Percentiles rank a stretch among this genome's conserved stretches.
Evolutionary conservation across 2,888 invertebrate genomes (phyloP).

Genomic region (Drymonia ruficornis): DNA sequence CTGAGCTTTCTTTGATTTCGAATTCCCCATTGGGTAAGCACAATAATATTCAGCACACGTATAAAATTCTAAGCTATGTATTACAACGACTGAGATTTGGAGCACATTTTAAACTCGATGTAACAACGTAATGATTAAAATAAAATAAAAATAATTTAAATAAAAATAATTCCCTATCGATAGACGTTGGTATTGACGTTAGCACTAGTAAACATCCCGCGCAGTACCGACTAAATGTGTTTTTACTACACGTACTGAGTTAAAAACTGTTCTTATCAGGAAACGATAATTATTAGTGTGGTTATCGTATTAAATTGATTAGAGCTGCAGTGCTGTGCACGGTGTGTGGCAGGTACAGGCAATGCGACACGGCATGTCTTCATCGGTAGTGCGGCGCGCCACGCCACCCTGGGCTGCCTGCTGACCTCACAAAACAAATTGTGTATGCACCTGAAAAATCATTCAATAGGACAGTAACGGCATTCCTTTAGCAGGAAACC

Average conservation of each 20-base stretch:
- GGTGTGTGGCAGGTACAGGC: constrained; percentile 19
- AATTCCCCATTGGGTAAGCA: constrained; percentile 68
- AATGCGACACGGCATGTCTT: constrained; percentile 24
- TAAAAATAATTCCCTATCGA: not conserved
- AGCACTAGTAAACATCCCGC: constrained; percentile 43
- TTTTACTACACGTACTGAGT: constrained; percentile 48
- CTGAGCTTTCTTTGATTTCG: constrained; percentile 67
- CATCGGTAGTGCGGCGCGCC: not conserved
- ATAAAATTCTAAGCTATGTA: not conserved
- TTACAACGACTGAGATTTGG: not conserved
- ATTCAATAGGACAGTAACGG: constrained; percentile 34
- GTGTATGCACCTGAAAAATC: constrained; percentile 24
- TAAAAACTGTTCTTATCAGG: constrained; percentile 61
- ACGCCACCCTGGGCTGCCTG: not conserved
- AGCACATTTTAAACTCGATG: constrained; percentile 33
- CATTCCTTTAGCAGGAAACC: constrained; percentile 43
- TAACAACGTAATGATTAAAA: constrained; percentile 8
- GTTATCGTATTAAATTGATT: constrained; percentile 51
- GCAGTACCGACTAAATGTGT: constrained; percentile 55
- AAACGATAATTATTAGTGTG: constrained; percentile 57
- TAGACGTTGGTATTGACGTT: constrained; percentile 23
- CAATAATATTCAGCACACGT: constrained; percentile 8
- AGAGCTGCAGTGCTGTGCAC: constrained; percentile 54
- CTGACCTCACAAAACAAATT: constrained; percentile 1
- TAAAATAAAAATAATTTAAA: constrained; percentile 1